Evolutionary conservation across 2,113 vertebrate species (phyloP).

Genomic region (Heterochromis multidens): DNA sequence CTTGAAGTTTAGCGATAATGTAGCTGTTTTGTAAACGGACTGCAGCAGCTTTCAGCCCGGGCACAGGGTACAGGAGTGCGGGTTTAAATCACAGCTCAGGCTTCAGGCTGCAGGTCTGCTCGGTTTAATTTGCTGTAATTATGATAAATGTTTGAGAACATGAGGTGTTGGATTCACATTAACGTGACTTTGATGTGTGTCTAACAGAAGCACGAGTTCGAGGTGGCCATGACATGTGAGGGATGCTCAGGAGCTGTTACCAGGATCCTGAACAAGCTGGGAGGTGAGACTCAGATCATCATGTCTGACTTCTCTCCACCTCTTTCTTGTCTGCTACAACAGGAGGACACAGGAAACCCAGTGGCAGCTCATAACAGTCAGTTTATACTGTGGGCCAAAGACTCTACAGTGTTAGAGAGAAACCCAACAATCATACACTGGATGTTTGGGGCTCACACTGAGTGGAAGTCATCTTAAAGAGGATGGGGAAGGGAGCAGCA

Average conservation of each 20-base stretch:
- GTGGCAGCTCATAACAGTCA: not conserved
- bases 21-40: too few species aligned
- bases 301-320: too few species aligned
- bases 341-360: not conserved
- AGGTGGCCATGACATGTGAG: slow-evolving; percentile 94
- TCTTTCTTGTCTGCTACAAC: too few species aligned
- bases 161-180: not conserved
- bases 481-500: too few species aligned
- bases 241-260: slow-evolving; percentile 89
- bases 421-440: not conserved
- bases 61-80: too few species aligned
- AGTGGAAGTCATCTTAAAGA: too few species aligned
- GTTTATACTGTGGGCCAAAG: not conserved
- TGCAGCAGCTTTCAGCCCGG: too few species aligned
- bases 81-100: not conserved
- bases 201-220: slow-evolving; percentile 92
- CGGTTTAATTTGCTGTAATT: not conserved
- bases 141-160: not conserved
- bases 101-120: not conserved
- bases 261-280: slow-evolving; percentile 86
- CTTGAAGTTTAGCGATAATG: not conserved
- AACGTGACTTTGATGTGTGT: not conserved
- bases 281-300: slow-evolving; percentile 44
- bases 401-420: not conserved
- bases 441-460: not conserved